Evolutionary conservation across 2,797 vertebrate species (phyloP).

Genomic region (Enteromius fasciolatus): DNA sequence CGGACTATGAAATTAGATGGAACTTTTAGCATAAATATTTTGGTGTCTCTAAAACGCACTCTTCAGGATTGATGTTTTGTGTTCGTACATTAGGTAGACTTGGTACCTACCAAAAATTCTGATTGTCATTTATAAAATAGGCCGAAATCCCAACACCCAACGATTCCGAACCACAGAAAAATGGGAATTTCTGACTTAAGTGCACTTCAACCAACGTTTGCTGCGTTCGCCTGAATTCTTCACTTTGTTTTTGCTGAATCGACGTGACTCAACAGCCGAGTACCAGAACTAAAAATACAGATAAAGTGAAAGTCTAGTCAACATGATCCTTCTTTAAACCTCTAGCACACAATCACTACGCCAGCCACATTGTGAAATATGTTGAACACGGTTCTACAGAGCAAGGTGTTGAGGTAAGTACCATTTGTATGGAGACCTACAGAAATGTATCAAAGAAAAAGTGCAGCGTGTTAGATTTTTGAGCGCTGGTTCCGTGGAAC

Average conservation of each 20-base stretch:
- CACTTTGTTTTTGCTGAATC: constrained; percentile 45
- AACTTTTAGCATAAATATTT: constrained; percentile 33
- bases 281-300: constrained; percentile 38
- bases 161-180: not conserved
- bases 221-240: constrained; percentile 52
- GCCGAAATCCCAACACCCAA: constrained; percentile 14
- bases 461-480: constrained; percentile 16
- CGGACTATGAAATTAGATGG: constrained; percentile 15
- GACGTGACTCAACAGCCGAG: constrained; percentile 39
- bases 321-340: constrained; percentile 29
- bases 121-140: constrained; percentile 53
- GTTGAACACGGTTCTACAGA: constrained; percentile 23
- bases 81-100: constrained; percentile 14
- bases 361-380: constrained; percentile 34
- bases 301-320: constrained; percentile 41
- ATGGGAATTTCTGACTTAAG: constrained; percentile 23
- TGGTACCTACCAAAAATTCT: constrained; percentile 24
- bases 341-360: constrained; percentile 33
- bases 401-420: constrained; percentile 35
- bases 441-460: constrained; percentile 27
- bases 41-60: constrained; percentile 17
- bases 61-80: constrained; percentile 16
- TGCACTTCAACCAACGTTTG: constrained; percentile 47
- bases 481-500: constrained; percentile 67
- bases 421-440: constrained; percentile 42